phyloP scores from a whole-genome alignment of 2,888 invertebrate species.

The Bellardia pandia region DNA sequence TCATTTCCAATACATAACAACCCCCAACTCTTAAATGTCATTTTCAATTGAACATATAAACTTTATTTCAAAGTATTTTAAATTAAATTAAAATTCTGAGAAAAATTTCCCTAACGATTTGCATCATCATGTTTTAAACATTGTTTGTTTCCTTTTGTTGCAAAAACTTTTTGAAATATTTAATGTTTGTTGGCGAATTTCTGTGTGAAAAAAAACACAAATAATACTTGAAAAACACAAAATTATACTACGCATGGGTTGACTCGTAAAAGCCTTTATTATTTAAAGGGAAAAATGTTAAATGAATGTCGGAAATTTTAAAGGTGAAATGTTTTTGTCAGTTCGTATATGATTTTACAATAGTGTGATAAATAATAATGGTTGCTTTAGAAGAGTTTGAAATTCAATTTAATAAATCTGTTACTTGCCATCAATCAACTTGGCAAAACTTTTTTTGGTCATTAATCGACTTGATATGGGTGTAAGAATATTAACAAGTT shows the following conservation, averaged over 20 bases:
- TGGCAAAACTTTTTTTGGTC: not conserved
- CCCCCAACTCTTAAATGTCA: not conserved
- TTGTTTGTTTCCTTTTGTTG: not conserved
- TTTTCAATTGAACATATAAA: conserved; percentile 2
- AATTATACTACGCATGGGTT: no score
- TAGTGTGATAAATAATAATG: not conserved
- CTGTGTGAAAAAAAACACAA: not conserved
- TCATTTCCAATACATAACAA: not conserved
- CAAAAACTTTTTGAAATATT: not conserved
- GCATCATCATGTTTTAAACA: conserved; percentile 1
- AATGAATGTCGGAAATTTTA: not conserved
- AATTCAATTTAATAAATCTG: not conserved
- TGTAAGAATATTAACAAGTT: no score
- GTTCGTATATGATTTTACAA: no score
- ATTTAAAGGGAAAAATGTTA: not conserved
- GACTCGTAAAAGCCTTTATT: no score
- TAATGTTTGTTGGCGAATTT: not conserved
- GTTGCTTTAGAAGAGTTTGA: not conserved
- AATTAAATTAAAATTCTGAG: not conserved
- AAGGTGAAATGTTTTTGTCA: not conserved
- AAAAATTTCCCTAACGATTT: not conserved
- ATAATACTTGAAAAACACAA: not conserved
- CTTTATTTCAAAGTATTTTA: conserved; percentile 17
- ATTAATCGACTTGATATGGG: no score
- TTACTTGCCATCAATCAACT: not conserved